Base-by-base conservation (phyloP, 2,888 invertebrate species). In the Pandemis heparana region DNA sequence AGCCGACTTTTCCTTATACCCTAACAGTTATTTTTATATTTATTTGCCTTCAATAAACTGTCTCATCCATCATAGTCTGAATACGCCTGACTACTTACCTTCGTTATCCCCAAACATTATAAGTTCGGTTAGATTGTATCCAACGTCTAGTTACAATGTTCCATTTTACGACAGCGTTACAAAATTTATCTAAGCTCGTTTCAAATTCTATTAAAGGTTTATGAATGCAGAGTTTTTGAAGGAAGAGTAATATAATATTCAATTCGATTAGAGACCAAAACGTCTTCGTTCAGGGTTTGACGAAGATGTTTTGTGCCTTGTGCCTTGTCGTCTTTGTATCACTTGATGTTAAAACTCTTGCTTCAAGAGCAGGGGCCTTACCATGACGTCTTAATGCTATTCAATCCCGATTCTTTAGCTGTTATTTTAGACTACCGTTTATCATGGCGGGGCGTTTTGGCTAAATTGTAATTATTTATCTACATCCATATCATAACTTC, bases 321-420 rank as follows among this genome's bases (percentile, higher is more conserved):
- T 32, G 23, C 23, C 23, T 32, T 32, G 23, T 4, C 23, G 23
- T 32, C 46, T 32, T 23, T 43, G 75, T 77, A 75, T 79, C 72
- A 43, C 79, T 80, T 77, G 78, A 82, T 77, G 75, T 77, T 71
- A 69, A 81, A 71, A 73, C 77, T 71, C 81, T 82, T 71, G 61
- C 66, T 75, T 77, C 69, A 76, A 85, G 83, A 77, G 80, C 80
- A 77, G 79, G 23, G 23, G 23, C 23, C 4, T 23, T 32, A 32
- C 23, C 23, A 32, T 32, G 23, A 32, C 23, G 23, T 32, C 23
- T 32, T 32, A 32, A 32, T 32, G 23, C 23, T 2, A 32, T 32
- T 32, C 23, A 32, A 1, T 32, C 4, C 23, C 23, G 1, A 23
- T 23, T 23, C 23, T 23, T n/a, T n/a, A n/a, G n/a, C n/a, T n/a